A percentile compares a stretch with the other conserved stretches of the same genome.
These are phyloP conservation scores for Amiota communis DNA, from an alignment of 2,888 invertebrate genomes.

Conservation along the genomic window DNA sequence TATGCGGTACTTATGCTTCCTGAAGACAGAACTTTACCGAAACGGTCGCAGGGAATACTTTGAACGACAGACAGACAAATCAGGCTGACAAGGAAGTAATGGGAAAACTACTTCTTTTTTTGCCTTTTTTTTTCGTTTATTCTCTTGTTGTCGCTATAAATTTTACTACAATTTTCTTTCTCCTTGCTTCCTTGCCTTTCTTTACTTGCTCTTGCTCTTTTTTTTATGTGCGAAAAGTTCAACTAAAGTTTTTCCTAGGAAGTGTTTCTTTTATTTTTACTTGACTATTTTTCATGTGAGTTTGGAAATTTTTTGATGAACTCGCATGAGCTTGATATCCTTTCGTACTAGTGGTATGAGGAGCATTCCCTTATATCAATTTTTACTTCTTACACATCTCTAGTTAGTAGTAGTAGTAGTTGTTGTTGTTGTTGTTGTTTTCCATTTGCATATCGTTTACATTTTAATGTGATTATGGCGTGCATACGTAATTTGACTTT, in stretches of 20 bases:
- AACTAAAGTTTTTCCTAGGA: constrained; percentile 1
- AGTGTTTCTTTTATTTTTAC: constrained; percentile 11
- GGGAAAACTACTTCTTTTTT: constrained; percentile 10
- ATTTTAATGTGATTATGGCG: constrained; percentile 67
- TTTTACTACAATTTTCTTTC: constrained; percentile 40
- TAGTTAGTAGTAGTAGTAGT: constrained; percentile 50
- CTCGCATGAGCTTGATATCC: constrained; percentile 25
- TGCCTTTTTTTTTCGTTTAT: background rate
- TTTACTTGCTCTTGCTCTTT: constrained; percentile 27
- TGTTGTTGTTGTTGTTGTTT: too few relatives aligned
- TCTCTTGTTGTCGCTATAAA: constrained; percentile 8
- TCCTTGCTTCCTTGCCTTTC: background rate
- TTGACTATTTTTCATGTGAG: constrained; percentile 10
- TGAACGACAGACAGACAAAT: background rate
- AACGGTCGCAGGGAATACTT: background rate
- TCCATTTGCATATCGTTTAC: constrained; percentile 68
- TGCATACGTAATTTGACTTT: constrained; percentile 58
- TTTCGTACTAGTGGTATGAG: background rate
- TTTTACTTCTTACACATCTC: constrained; percentile 21
- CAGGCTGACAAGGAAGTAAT: background rate
- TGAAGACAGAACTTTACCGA: background rate
- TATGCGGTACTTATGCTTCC: background rate
- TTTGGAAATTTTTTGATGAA: constrained; percentile 61
- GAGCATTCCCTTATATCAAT: background rate
- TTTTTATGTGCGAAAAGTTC: constrained; percentile 1